Conservation (phyloP, 2,888 invertebrate genomes). For the Dicycla oo region DNA sequence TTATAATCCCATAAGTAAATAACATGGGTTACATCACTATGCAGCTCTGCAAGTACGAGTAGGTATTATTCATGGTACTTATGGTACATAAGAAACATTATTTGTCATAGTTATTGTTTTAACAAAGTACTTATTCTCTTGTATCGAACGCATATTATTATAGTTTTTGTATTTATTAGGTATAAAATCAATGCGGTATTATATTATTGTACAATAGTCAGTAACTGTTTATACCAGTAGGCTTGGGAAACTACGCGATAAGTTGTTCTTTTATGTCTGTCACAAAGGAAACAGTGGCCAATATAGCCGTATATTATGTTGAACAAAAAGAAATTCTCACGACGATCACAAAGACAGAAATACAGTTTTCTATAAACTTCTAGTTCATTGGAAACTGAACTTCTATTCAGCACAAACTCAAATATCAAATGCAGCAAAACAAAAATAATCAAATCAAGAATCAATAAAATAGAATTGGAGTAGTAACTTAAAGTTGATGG, state of each 20-base stretch:
- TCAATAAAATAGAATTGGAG: not conserved
- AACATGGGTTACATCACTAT: conserved; percentile 40
- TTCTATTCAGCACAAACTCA: too few relatives aligned
- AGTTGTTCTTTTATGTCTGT: conserved; percentile 27
- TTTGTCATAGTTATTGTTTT: conserved; percentile 51
- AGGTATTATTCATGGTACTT: conserved; percentile 51
- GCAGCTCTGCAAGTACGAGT: conserved; percentile 36
- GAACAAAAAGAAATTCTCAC: conserved; percentile 49
- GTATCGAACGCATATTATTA: conserved; percentile 1
- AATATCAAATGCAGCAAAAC: too few relatives aligned
- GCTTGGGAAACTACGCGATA: conserved; percentile 48
- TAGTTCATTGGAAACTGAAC: too few relatives aligned
- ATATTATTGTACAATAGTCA: conserved; percentile 38
- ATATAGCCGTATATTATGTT: conserved; percentile 10
- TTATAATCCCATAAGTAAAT: conserved; percentile 34
- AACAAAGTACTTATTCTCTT: conserved; percentile 32
- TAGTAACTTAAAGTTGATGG: not conserved
- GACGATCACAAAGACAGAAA: conserved; percentile 15
- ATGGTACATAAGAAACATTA: conserved; percentile 39
- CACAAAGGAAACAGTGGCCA: not conserved
- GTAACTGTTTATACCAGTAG: conserved; percentile 23
- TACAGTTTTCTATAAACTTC: conserved; percentile 6
- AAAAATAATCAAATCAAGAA: too few relatives aligned
- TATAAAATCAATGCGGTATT: conserved; percentile 34
- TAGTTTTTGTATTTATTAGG: conserved; percentile 31